phyloP scores from a whole-genome alignment of 1,140 invertebrate genomes.

The Cotesia chilonis region DNA sequence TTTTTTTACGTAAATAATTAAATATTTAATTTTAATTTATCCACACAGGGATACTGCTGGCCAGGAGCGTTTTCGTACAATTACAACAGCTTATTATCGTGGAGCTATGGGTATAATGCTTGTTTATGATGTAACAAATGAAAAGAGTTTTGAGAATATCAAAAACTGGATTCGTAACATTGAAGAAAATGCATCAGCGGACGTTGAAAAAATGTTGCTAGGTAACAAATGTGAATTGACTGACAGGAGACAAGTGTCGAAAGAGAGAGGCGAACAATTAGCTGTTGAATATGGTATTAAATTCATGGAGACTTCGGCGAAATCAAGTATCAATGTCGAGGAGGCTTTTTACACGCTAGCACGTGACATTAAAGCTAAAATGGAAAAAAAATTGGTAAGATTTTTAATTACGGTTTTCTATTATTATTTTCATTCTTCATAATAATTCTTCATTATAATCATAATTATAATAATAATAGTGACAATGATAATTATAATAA shows the following conservation, averaged over 20 bases:
- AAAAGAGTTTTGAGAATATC: slow-evolving; percentile 98
- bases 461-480: too few species aligned
- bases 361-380: slow-evolving; percentile 93
- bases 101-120: slow-evolving; percentile 99
- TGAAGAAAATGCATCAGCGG: slow-evolving; percentile 93
- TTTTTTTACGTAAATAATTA: neutral
- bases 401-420: too few species aligned
- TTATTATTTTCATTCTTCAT: too few species aligned
- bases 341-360: slow-evolving; percentile 93
- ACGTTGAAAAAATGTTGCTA: slow-evolving; percentile 95
- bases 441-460: too few species aligned
- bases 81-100: slow-evolving; percentile 97
- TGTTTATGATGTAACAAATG: slow-evolving; percentile 98
- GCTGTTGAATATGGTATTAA: slow-evolving; percentile 92
- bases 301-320: slow-evolving; percentile 94
- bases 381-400: slow-evolving; percentile 92
- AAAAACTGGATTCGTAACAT: slow-evolving; percentile 99
- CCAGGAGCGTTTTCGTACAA: slow-evolving; percentile 96
- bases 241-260: slow-evolving; percentile 87
- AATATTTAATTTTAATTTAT: slow-evolving; percentile 37
- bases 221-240: slow-evolving; percentile 95
- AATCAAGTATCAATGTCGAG: slow-evolving; percentile 90
- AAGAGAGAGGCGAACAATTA: slow-evolving; percentile 74
- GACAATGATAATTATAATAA: too few species aligned
- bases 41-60: slow-evolving; percentile 89